A percentile compares a stretch with the other conserved stretches of the same genome.
Conservation (phyloP, 2,797 vertebrate species). For the Rhinoraja longicauda region DNA sequence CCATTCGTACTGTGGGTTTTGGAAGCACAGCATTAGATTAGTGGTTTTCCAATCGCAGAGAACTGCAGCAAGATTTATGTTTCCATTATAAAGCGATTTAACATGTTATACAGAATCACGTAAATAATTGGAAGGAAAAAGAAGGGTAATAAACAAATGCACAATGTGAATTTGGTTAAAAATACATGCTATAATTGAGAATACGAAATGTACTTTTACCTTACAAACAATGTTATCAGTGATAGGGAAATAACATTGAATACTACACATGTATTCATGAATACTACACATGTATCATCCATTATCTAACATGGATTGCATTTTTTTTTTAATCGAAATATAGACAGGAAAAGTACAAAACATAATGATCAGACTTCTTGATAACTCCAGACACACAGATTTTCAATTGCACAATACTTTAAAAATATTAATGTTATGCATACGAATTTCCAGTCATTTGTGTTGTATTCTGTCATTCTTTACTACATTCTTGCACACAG, state of each 20-base stretch:
- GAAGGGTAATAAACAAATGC: neutral
- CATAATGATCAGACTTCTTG: constrained; percentile 14
- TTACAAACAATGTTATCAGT: neutral
- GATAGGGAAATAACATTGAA: neutral
- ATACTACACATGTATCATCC: neutral
- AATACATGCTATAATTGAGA: neutral
- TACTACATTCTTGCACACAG: neutral
- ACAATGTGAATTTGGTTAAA: neutral
- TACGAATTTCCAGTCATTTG: too few species aligned
- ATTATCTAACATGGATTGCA: neutral
- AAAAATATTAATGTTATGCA: too few species aligned
- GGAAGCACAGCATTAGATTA: neutral
- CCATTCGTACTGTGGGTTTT: too few species aligned
- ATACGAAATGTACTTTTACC: neutral
- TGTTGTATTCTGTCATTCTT: neutral
- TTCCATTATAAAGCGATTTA: neutral
- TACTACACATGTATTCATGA: neutral
- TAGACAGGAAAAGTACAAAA: neutral
- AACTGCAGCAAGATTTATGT: neutral
- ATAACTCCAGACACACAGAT: neutral
- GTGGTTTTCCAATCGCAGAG: neutral
- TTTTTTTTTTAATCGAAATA: too few species aligned
- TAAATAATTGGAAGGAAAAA: neutral
- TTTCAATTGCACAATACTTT: too few species aligned
- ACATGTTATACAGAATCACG: neutral